These are phyloP conservation scores for Busseola fusca DNA, from an alignment of 2,888 invertebrate genomes.

Conservation along the genomic window DNA sequence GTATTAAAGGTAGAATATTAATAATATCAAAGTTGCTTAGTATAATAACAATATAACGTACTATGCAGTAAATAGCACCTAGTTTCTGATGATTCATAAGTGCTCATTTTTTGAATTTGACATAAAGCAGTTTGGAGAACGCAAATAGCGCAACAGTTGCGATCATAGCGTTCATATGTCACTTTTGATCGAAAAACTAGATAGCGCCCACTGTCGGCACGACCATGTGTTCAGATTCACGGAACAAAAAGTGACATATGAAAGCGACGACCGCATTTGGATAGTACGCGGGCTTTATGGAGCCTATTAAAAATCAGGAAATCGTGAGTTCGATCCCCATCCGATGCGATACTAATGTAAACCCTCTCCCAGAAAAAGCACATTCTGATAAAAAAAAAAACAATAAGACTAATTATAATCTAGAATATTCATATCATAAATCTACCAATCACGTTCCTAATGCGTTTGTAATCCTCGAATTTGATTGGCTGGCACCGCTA, in stretches of 20 bases:
- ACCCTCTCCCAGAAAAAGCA: not conserved
- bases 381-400: not conserved
- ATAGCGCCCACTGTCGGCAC: not conserved
- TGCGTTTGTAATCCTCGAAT: not conserved
- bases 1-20: conserved; percentile 4
- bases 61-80: not conserved
- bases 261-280: not conserved
- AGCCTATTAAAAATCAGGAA: not conserved
- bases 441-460: not conserved
- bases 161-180: not conserved
- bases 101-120: no score
- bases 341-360: not conserved
- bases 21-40: conserved; percentile 5
- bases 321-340: not conserved
- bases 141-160: not conserved
- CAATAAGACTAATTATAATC: not conserved
- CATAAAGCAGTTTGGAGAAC: not conserved
- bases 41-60: not conserved
- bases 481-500: not conserved
- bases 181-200: not conserved
- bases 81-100: no score
- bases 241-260: not conserved
- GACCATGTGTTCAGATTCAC: not conserved
- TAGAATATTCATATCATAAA: not conserved
- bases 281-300: not conserved